Percentiles rank a stretch among this genome's conserved stretches.
These are phyloP conservation scores for Protomyctophum bolini DNA, from an alignment of 2,113 vertebrate species.

Conservation along the genomic window DNA sequence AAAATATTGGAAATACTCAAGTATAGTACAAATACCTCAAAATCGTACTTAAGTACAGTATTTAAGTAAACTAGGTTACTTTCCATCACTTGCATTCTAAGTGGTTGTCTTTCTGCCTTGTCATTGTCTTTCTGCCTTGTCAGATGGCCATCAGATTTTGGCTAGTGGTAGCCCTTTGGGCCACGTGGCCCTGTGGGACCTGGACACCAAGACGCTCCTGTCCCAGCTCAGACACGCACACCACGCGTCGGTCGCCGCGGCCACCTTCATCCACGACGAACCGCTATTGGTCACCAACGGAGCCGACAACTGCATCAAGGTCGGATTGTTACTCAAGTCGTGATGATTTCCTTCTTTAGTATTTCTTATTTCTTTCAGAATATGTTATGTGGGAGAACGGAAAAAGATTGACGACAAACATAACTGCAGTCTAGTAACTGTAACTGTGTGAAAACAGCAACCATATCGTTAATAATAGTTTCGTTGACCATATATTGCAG, in stretches of 20 bases:
- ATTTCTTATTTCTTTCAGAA: neutral
- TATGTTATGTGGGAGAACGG: neutral
- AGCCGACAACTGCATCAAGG: conserved; percentile 92
- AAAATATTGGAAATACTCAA: too few relatives aligned
- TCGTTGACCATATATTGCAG: conserved; percentile 64
- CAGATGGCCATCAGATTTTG: conserved; percentile 92
- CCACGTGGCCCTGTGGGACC: conserved; percentile 94
- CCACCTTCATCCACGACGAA: conserved; percentile 91
- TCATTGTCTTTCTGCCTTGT: conserved; percentile 6
- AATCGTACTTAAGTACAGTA: too few relatives aligned
- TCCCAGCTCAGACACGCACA: conserved; percentile 90
- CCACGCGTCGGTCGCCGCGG: conserved; percentile 85
- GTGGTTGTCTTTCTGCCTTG: neutral
- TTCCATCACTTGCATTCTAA: too few relatives aligned
- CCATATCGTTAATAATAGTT: too few relatives aligned
- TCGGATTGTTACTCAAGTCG: conserved; percentile 49
- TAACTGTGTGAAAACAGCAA: too few relatives aligned
- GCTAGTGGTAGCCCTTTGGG: conserved; percentile 92
- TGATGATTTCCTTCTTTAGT: neutral
- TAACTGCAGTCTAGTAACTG: too few relatives aligned
- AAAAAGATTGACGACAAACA: too few relatives aligned
- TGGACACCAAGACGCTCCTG: conserved; percentile 88
- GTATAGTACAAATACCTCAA: too few relatives aligned
- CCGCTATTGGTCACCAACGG: conserved; percentile 92
- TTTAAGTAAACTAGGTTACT: too few relatives aligned